Conservation (phyloP, 2,888 invertebrate species). For the Julus scanicus region DNA sequence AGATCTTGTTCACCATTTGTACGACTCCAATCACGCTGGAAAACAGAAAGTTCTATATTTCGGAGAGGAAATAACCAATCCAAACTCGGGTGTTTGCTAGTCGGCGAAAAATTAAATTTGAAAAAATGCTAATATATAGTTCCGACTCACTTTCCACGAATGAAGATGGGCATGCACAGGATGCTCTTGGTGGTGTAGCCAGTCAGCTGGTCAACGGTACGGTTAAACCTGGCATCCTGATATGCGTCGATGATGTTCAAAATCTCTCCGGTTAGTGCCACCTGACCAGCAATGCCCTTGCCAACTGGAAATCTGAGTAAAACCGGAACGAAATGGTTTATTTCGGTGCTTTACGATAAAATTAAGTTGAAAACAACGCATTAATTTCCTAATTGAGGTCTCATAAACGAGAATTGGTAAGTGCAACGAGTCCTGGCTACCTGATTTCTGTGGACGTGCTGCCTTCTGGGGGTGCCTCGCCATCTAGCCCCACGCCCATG, state of each 20-base stretch:
- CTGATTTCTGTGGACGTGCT: slow-evolving; percentile 56
- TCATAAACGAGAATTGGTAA: slow-evolving; percentile 47
- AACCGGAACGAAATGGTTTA: background rate
- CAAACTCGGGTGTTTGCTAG: background rate
- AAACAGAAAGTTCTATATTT: background rate
- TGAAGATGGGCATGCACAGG: slow-evolving; percentile 88
- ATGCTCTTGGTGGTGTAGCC: slow-evolving; percentile 77
- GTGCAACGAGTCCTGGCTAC: background rate
- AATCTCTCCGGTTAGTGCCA: slow-evolving; percentile 81
- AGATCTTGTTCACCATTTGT: slow-evolving; percentile 81
- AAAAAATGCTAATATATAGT: background rate
- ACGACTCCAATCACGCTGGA: slow-evolving; percentile 82
- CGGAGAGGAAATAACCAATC: background rate
- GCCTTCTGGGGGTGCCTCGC: slow-evolving; percentile 54
- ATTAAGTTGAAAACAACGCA: background rate
- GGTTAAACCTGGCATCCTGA: slow-evolving; percentile 79
- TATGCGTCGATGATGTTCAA: slow-evolving; percentile 87
- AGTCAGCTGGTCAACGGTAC: slow-evolving; percentile 69
- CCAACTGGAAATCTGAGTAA: slow-evolving; percentile 75
- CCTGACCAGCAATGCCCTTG: slow-evolving; percentile 84
- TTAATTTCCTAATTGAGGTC: background rate
- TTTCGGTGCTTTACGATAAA: background rate
- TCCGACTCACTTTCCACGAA: slow-evolving; percentile 72
- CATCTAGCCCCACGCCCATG: slow-evolving; percentile 63
- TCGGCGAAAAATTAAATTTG: background rate